Evolutionary conservation across 2,888 invertebrate species (phyloP).

Genomic region (Eupithecia insigniata): DNA sequence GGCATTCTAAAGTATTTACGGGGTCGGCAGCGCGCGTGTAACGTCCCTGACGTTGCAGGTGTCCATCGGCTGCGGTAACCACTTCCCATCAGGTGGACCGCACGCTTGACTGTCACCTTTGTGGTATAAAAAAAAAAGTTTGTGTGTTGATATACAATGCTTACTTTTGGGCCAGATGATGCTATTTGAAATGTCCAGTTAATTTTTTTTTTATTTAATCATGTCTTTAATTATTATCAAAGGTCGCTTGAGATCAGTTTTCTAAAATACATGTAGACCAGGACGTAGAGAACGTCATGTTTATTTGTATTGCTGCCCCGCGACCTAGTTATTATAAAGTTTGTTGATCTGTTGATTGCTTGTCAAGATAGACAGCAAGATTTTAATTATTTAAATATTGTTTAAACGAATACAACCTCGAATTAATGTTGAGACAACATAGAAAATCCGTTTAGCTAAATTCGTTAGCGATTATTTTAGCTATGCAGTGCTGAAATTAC

Average conservation of each 20-base stretch:
- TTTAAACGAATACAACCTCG: slow-evolving; percentile 4
- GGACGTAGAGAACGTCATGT: slow-evolving; percentile 48
- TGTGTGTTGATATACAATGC: background rate
- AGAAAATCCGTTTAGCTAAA: slow-evolving; percentile 1
- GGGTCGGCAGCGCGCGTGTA: no score
- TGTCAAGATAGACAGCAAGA: slow-evolving; percentile 12
- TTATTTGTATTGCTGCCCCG: slow-evolving; percentile 42
- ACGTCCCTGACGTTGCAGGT: no score
- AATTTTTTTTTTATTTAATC: background rate
- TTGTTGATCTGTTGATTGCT: slow-evolving; percentile 43
- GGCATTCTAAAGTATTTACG: no score
- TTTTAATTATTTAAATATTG: slow-evolving; percentile 7
- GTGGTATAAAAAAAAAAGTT: no score
- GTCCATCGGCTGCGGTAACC: no score
- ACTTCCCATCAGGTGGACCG: no score
- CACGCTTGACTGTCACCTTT: no score
- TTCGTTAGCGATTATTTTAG: background rate
- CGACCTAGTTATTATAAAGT: slow-evolving; percentile 46
- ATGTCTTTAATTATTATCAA: background rate
- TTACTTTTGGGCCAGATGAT: background rate
- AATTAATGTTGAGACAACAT: slow-evolving; percentile 9
- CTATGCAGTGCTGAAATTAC: no score
- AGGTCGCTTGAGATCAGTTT: background rate
- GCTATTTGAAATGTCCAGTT: background rate
- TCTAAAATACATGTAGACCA: background rate